Evolutionary conservation across 2,113 vertebrate genomes (phyloP).

Genomic region (Ptyas mucosa): DNA sequence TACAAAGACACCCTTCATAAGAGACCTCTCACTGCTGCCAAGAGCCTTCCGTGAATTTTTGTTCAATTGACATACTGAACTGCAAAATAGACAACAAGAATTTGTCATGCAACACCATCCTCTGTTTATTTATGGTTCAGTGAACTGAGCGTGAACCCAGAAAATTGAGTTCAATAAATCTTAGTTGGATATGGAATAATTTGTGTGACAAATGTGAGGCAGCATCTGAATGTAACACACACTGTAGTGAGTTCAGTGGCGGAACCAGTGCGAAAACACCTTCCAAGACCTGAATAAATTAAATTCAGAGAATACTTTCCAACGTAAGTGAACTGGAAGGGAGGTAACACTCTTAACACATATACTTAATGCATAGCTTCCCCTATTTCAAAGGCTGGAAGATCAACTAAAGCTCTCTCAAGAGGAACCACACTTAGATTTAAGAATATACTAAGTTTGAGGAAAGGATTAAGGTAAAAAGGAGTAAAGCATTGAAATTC

Average conservation of each 20-base stretch:
- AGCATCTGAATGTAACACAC: neutral
- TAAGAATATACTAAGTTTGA: neutral
- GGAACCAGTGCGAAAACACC: neutral
- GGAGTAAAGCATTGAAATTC: neutral
- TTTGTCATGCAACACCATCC: neutral
- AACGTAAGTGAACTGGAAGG: neutral
- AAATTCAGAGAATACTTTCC: neutral
- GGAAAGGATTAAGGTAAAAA: neutral
- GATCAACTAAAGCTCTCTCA: neutral
- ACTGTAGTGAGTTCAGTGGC: neutral
- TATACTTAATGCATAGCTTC: neutral
- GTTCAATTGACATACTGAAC: neutral
- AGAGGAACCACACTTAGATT: neutral
- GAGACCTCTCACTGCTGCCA: rapidly evolving
- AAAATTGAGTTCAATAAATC: neutral
- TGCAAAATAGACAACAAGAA: neutral
- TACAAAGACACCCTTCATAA: rapidly evolving
- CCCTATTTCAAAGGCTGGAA: neutral
- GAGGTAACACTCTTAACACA: neutral
- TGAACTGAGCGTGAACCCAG: neutral
- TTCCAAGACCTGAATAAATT: neutral
- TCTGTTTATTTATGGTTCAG: neutral
- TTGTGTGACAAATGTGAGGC: neutral
- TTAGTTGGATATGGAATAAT: neutral
- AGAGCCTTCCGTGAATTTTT: neutral